A percentile compares a stretch with the other conserved stretches of the same genome.
These are phyloP conservation scores for Pomatorhinus ruficollis DNA, from an alignment of 2,113 vertebrate genomes.

Conservation along the genomic window DNA sequence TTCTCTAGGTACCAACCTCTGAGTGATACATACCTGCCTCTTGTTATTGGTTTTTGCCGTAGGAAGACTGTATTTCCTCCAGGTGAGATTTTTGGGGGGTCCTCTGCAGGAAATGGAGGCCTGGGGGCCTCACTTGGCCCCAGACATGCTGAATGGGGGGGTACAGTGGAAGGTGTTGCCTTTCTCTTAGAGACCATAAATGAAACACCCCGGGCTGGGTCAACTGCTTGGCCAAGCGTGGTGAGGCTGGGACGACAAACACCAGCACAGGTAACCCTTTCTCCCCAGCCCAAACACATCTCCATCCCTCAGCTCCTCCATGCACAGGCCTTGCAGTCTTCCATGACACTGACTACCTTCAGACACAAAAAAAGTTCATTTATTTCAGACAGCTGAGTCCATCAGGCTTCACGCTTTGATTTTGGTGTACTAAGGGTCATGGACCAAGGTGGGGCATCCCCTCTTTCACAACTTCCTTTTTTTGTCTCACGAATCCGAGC, in stretches of 20 bases:
- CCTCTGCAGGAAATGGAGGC: neutral
- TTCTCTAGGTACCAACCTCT: neutral
- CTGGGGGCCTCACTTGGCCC: neutral
- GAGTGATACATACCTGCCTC: neutral
- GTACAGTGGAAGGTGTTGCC: neutral
- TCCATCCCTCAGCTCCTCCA: neutral
- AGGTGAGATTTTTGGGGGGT: neutral
- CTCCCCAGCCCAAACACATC: neutral
- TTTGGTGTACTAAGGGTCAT: neutral
- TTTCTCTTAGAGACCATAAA: neutral
- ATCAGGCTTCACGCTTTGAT: neutral
- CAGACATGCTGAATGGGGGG: neutral
- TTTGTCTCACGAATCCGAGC: rapidly evolving
- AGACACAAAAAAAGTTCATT: neutral
- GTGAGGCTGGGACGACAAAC: neutral
- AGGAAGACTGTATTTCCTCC: neutral
- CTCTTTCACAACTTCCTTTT: neutral
- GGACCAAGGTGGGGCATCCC: neutral
- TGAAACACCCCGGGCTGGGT: neutral
- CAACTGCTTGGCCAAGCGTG: neutral
- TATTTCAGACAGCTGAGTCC: neutral
- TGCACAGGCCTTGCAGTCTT: neutral
- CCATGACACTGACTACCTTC: neutral
- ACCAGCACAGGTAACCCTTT: neutral
- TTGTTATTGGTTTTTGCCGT: neutral